Conservation (phyloP, 2,113 vertebrate species). For the Pseudorectes ferrugineus region DNA sequence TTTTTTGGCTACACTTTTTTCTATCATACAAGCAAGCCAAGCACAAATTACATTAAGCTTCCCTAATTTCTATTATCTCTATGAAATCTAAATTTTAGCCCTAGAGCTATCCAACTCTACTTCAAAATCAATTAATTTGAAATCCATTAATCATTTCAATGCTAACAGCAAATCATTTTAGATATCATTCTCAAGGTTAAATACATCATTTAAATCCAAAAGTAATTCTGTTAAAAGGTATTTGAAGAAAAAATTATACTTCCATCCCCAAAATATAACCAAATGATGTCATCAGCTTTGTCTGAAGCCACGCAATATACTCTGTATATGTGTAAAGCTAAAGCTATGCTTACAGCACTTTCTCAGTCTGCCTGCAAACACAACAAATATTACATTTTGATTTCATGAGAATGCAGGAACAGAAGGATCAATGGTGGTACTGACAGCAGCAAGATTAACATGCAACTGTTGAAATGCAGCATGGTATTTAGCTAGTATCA, state of each 20-base stretch:
- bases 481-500: not conserved
- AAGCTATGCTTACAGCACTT: not conserved
- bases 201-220: not conserved
- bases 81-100: not conserved
- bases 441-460: not conserved
- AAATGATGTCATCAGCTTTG: not conserved
- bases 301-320: not conserved
- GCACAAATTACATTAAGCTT: not conserved
- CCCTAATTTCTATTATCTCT: not conserved
- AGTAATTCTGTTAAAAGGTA: not conserved
- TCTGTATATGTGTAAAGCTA: not conserved
- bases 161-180: not conserved
- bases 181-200: not conserved
- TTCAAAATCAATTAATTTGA: not conserved
- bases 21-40: not conserved
- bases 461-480: not conserved
- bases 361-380: not conserved
- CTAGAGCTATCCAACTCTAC: not conserved
- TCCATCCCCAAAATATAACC: not conserved
- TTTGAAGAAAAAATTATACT: not conserved
- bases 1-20: not conserved
- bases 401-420: not conserved
- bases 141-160: not conserved
- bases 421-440: not conserved
- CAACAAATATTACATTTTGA: not conserved